Evolutionary conservation across 2,888 invertebrate species (phyloP), one percentile per base, ranked within the genome.

Genomic region (Malachius bipustulatus): DNA sequence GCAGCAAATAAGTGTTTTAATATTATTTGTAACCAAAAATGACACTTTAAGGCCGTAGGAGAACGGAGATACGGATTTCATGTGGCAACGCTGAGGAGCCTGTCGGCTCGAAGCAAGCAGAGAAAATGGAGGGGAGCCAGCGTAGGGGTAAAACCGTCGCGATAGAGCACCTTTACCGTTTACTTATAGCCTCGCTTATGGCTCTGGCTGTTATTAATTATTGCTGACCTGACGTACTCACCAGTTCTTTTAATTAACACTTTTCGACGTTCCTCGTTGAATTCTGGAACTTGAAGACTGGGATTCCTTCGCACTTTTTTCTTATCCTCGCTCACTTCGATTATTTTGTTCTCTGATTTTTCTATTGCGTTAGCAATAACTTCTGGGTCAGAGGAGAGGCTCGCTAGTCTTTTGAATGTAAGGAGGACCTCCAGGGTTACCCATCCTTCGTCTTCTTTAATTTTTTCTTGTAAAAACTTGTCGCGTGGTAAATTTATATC

Each of bases 401-500:
- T 65, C 0, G 81, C 71, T 13, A 97, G 70, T 13, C 94, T 73
- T 60, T 94, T 91, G 60, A 97, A 98, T 39, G 78, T 89, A 30
- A 84, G 64, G 62, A 98, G 71, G 0, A 83, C 75, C 0, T 80
- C 75, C 30, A 97, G 58, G 0, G 87, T 75, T 12, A 98, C 75
- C 97, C 97, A 90, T 2, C 88, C 96, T 35, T 91, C 84, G 46
- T 90, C 84, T 43, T 84, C 67, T 47, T 76, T 76, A 1, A 84
- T 74, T 63, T 91, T 82, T 41, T 85, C 84, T 48, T 78, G 75
- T n/a, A 98, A 67, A 58, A 96, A 98, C 62, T 85, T 91, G 59
- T 98, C 97, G 39, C 83, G 74, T 1, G 82, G 79, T 34, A 98
- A 67, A 64, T 98, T 98, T 3, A 82, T 72, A 60, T 98, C 89